These are phyloP conservation scores for Andrena bucephala DNA, from an alignment of 2,888 invertebrate genomes.

Conservation along the genomic window DNA sequence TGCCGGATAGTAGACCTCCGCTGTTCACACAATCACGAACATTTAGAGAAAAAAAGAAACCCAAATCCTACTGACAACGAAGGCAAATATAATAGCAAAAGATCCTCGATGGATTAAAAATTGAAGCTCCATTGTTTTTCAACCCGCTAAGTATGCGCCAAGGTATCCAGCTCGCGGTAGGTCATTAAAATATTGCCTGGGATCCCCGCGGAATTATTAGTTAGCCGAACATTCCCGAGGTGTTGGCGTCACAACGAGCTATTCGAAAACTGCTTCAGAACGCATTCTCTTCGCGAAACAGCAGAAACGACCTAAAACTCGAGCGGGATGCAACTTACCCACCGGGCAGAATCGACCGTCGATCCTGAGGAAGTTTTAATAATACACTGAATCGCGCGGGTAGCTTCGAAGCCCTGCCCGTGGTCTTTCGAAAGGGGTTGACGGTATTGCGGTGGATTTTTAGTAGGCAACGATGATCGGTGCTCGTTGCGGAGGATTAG, in stretches of 20 bases:
- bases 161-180: neutral
- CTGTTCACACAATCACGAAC: neutral
- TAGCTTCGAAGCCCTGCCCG: neutral
- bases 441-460: constrained; percentile 10
- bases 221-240: neutral
- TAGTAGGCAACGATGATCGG: constrained; percentile 13
- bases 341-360: neutral
- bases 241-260: neutral
- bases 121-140: too few relatives aligned
- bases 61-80: too few relatives aligned
- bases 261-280: neutral
- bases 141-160: neutral
- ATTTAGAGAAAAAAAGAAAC: too few relatives aligned
- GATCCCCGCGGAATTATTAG: neutral
- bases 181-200: neutral
- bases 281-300: neutral
- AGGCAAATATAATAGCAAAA: too few relatives aligned
- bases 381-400: neutral
- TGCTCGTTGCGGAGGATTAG: neutral
- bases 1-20: neutral
- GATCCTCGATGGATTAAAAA: too few relatives aligned
- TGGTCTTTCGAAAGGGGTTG: neutral
- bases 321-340: neutral
- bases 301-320: neutral
- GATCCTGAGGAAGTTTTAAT: constrained; percentile 8